Evolutionary conservation across 2,888 invertebrate genomes (phyloP).

Genomic region (Chromoteleia sp.): DNA sequence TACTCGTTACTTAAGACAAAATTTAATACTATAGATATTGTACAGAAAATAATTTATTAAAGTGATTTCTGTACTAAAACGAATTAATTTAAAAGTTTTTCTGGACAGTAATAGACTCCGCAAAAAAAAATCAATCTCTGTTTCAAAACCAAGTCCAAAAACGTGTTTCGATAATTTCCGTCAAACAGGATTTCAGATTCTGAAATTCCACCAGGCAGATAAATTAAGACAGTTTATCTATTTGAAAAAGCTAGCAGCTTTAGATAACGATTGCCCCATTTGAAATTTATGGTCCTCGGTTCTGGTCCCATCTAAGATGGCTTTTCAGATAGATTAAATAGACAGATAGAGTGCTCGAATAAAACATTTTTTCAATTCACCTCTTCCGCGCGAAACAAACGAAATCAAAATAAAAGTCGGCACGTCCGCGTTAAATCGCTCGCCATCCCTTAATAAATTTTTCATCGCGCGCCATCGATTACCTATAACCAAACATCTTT

Average conservation of each 20-base stretch:
- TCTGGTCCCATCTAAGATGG: conserved; percentile 35
- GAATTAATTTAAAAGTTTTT: no score
- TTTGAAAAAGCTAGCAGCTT: conserved; percentile 45
- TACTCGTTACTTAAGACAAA: no score
- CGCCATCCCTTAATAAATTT: conserved; percentile 25
- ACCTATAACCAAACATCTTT: conserved; percentile 40
- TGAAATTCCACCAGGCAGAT: conserved; percentile 24
- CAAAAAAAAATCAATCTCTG: background rate
- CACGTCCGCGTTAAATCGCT: conserved; percentile 8
- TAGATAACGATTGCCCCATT: conserved; percentile 40
- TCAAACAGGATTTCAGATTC: conserved; percentile 16
- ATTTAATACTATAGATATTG: no score
- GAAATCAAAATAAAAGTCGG: background rate
- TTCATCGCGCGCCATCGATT: conserved; percentile 21
- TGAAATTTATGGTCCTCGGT: conserved; percentile 38
- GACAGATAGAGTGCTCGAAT: conserved; percentile 27
- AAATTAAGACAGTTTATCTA: conserved; percentile 50
- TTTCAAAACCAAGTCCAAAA: conserved; percentile 4
- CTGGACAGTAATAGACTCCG: no score
- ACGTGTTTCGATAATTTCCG: conserved; percentile 8
- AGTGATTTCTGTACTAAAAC: no score
- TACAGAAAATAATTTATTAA: no score
- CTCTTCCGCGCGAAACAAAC: conserved; percentile 6
- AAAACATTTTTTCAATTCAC: conserved; percentile 43
- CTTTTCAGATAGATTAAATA: conserved; percentile 42